phyloP scores from a whole-genome alignment of 2,113 vertebrate species.

The Cephalopterus ornatus region DNA sequence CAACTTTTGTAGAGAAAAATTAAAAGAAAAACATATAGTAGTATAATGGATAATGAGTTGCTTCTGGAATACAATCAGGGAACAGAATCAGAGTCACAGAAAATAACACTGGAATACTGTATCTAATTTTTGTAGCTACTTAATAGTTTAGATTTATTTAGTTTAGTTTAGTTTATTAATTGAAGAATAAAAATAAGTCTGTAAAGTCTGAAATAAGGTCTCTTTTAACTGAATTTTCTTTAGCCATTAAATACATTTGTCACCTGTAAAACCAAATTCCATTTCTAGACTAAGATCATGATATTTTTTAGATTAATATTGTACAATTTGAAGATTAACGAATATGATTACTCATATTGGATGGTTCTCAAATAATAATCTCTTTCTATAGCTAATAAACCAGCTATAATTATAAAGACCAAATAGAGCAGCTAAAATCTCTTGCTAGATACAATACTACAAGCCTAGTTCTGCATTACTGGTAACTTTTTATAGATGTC shows the following conservation, averaged over 20 bases:
- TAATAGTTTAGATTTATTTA: not conserved
- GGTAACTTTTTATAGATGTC: not conserved
- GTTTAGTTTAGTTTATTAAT: not conserved
- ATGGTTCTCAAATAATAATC: not conserved
- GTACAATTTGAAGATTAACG: slow-evolving; percentile 20
- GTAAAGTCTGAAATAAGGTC: not conserved
- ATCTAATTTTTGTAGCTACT: not conserved
- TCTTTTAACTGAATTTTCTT: slow-evolving; percentile 34
- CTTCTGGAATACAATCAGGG: slow-evolving; percentile 27
- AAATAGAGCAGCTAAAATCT: not conserved
- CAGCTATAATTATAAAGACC: not conserved
- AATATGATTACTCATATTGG: slow-evolving; percentile 22
- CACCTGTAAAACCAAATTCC: slow-evolving; percentile 26
- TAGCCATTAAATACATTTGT: slow-evolving; percentile 20
- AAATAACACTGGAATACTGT: slow-evolving; percentile 46
- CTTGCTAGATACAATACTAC: not conserved
- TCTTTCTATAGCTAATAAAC: not conserved
- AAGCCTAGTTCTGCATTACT: not conserved
- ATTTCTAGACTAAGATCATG: slow-evolving; percentile 22
- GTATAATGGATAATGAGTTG: not conserved
- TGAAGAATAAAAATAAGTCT: slow-evolving; percentile 26
- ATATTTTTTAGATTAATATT: not conserved
- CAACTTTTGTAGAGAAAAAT: slow-evolving; percentile 45
- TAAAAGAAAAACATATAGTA: slow-evolving; percentile 22
- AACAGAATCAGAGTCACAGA: slow-evolving; percentile 31